Evolutionary conservation across 2,113 vertebrate genomes (phyloP).

Genomic region (Vulpes lagopus): DNA sequence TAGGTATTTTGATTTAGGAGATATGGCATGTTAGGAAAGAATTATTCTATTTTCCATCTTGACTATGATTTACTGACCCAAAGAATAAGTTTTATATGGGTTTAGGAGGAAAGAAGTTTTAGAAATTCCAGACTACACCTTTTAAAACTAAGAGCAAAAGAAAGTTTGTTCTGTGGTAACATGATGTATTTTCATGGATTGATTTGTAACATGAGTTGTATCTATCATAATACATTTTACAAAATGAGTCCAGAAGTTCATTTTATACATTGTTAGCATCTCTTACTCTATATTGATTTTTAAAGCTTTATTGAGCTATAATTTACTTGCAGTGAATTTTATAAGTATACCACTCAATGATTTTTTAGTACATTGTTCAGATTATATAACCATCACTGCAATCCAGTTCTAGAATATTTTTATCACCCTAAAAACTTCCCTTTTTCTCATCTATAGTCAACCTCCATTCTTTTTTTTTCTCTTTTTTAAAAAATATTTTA

Average conservation of each 20-base stretch:
- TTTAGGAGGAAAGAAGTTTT: not conserved
- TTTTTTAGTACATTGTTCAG: not conserved
- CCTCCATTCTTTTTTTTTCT: not conserved
- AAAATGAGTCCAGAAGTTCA: not conserved
- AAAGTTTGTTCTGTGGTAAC: not conserved
- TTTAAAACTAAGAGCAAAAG: not conserved
- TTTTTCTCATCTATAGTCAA: not conserved
- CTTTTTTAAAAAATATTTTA: too few relatives aligned
- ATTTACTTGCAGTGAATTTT: not conserved
- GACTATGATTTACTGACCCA: not conserved
- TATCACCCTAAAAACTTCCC: not conserved
- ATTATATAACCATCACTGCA: not conserved
- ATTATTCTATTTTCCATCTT: not conserved
- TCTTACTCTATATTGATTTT: not conserved
- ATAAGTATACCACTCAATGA: not conserved
- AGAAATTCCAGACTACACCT: not conserved
- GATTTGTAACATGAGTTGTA: not conserved
- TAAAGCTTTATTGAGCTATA: not conserved
- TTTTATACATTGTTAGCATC: not conserved
- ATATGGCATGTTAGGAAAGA: not conserved
- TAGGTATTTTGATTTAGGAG: not conserved
- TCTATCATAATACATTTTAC: not conserved
- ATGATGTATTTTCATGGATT: not conserved
- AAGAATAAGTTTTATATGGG: not conserved
- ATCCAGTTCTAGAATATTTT: not conserved